Base-by-base conservation (phyloP, 1,140 invertebrate species). In the Drosophila ogumai region DNA sequence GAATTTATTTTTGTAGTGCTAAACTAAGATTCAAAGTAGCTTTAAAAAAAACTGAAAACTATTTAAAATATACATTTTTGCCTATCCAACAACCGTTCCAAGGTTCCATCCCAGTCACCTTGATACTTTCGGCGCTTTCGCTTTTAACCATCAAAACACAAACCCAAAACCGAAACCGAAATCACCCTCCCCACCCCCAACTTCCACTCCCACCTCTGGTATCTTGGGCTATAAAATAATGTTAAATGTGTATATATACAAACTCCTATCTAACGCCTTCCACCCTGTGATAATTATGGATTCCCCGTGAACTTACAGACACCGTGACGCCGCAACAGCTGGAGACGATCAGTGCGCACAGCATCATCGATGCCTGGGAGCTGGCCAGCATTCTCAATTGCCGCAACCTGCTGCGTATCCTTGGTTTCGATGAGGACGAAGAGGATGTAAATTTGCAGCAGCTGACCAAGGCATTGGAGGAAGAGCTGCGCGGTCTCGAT, bases 361-460 rank as follows among this genome's bases (percentile, higher is more conserved):
- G 93, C 25, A 93, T 97, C 32, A 93, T 95, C 19, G 96, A 97
- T 74, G 93, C 96, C 59, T 97, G 96, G 96, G 96, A 96, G 86
- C 92, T 94, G 52, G 94, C 95, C 31, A 95, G 95, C 19, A 94
- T 97, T 49, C 92, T 93, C 17, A 94, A 95, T 38, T 94, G 95
- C 13, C 93, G 94, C 32, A 92, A 93, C 2, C 90, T 97, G 12
- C 92, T 97, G 6, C 92, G 95, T 41, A 95, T 96, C 54, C 90
- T 97, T 10, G 96, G 96, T 22, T 96, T 97, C 81, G 94, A 94
- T 6, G 93, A 93, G 19, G 91, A 94, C 3, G 81, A 94, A 3
- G 81, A 94, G 3, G 81, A 95, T 34, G 93, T 97, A 12, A 95
- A 94, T 59, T 90, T 97, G 2, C 85, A 92, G 1, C 96, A 97